Percentiles rank a stretch among this genome's conserved stretches.
Conservation (phyloP, 2,888 invertebrate species). For the Mamestra brassicae region DNA sequence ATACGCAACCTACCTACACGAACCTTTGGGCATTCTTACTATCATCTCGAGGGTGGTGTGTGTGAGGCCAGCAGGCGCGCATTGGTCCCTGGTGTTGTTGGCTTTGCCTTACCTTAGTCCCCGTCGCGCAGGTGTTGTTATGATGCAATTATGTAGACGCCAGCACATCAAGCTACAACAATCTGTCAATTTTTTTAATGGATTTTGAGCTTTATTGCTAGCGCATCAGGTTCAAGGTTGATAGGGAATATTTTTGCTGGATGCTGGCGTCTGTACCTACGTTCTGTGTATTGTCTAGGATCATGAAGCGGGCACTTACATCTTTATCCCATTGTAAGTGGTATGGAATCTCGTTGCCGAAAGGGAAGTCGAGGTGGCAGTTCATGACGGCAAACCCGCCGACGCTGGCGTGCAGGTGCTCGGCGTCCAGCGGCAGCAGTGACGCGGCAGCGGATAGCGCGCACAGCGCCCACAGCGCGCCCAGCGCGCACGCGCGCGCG, state of each 20-base stretch:
- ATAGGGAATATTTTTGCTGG: too few species aligned
- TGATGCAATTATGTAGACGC: neutral
- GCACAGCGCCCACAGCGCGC: constrained; percentile 41
- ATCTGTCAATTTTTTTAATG: neutral
- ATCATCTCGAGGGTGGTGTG: neutral
- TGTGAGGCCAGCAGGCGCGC: neutral
- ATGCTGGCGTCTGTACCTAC: neutral
- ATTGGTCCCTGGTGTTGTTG: neutral
- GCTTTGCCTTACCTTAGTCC: neutral
- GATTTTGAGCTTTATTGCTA: too few species aligned
- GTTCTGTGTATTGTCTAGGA: constrained; percentile 2
- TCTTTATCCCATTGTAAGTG: constrained; percentile 97
- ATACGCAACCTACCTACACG: neutral
- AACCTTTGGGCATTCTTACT: neutral
- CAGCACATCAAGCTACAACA: too few species aligned
- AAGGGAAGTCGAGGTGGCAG: constrained; percentile 97
- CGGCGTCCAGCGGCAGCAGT: constrained; percentile 84
- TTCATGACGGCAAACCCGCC: constrained; percentile 95
- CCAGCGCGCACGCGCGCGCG: constrained; percentile 27
- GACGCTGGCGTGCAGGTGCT: constrained; percentile 92
- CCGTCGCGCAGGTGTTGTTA: neutral
- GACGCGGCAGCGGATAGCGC: constrained; percentile 61
- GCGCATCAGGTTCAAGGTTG: too few species aligned
- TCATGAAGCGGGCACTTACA: constrained; percentile 89
- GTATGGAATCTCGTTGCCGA: constrained; percentile 96